A percentile compares a stretch with the other conserved stretches of the same genome.
These are phyloP conservation scores for Sphinx pinastri DNA, from an alignment of 2,888 invertebrate species.

Conservation along the genomic window DNA sequence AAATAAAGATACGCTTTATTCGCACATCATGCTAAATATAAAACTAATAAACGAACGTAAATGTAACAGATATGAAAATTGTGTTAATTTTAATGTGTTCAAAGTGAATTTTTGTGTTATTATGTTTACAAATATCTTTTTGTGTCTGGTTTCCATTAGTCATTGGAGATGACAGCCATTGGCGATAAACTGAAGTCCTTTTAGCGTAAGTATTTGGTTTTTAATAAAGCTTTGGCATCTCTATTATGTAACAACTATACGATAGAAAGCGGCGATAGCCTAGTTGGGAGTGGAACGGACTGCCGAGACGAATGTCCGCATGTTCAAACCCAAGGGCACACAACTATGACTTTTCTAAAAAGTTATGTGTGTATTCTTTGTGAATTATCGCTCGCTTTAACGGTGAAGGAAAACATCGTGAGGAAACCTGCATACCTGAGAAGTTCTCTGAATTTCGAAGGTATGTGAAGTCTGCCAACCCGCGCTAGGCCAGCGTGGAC, in stretches of 20 bases:
- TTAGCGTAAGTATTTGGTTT: not conserved
- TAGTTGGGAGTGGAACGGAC: too few relatives aligned
- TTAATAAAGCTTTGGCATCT: not conserved
- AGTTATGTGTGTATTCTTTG: too few relatives aligned
- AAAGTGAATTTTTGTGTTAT: conserved; percentile 42
- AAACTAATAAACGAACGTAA: conserved; percentile 41
- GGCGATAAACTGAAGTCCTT: not conserved
- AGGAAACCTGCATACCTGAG: too few relatives aligned
- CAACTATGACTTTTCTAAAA: too few relatives aligned
- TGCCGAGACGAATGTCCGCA: too few relatives aligned
- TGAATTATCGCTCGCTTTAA: too few relatives aligned
- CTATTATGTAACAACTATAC: not conserved
- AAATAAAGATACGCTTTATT: conserved; percentile 4
- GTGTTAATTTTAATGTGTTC: conserved; percentile 45
- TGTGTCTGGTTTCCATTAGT: conserved; percentile 20
- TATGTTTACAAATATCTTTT: conserved; percentile 23
- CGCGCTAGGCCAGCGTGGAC: too few relatives aligned
- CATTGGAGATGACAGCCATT: conserved; percentile 7
- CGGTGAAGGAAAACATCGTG: too few relatives aligned
- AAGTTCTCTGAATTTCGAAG: too few relatives aligned
- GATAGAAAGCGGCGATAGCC: too few relatives aligned
- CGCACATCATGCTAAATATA: conserved; percentile 42
- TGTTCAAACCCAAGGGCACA: too few relatives aligned
- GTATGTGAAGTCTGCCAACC: too few relatives aligned
- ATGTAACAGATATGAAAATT: conserved; percentile 35